Percentiles rank a stretch among this genome's conserved stretches.
Conservation (phyloP, 92 coral and sea anemone genomes). For the Porites rus region DNA sequence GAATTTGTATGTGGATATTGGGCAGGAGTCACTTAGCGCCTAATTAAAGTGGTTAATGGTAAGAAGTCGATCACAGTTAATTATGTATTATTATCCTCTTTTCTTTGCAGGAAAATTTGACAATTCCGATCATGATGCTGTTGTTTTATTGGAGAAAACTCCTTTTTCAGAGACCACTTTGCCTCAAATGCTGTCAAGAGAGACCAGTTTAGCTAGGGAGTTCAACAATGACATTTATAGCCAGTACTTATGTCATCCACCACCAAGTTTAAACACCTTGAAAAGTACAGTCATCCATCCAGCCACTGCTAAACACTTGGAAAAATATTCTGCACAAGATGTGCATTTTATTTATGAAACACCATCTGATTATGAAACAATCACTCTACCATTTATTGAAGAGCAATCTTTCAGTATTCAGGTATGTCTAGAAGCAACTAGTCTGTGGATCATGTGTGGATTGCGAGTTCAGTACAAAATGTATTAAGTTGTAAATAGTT, state of each 20-base stretch:
- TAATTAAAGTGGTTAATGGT: too few species aligned
- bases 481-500: too few species aligned
- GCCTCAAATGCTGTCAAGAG: constrained; percentile 74
- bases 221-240: constrained; percentile 92
- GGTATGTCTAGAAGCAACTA: constrained; percentile 50
- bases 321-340: constrained; percentile 83
- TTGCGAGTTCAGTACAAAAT: too few species aligned
- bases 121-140: constrained; percentile 85
- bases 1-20: too few species aligned
- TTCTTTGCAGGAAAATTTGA: constrained; percentile 71
- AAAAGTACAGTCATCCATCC: constrained; percentile 92
- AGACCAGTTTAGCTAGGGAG: constrained; percentile 74
- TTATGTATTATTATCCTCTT: background rate
- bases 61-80: background rate
- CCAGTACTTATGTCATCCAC: constrained; percentile 84
- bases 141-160: constrained; percentile 92
- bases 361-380: constrained; percentile 72
- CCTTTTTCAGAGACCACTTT: constrained; percentile 83
- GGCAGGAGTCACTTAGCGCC: too few species aligned
- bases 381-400: constrained; percentile 87
- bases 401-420: constrained; percentile 82
- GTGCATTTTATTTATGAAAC: constrained; percentile 80
- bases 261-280: constrained; percentile 72
- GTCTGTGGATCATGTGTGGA: too few species aligned
- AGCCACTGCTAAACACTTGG: constrained; percentile 89